These are phyloP conservation scores for Centropus unirufus DNA, from an alignment of 2,113 vertebrate genomes.

Conservation along the genomic window DNA sequence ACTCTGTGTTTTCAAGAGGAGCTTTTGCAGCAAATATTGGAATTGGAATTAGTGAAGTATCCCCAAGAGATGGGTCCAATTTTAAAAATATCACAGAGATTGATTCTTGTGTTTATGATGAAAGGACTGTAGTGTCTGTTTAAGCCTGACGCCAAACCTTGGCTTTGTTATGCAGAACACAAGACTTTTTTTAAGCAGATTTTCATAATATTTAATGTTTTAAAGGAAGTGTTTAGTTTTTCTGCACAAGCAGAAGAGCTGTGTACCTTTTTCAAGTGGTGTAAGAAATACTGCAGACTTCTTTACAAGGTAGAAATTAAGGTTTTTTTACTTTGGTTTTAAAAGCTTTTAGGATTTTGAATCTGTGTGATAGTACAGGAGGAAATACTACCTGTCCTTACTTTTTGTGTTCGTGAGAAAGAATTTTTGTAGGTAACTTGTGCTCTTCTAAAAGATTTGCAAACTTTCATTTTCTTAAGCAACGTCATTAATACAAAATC, in stretches of 20 bases:
- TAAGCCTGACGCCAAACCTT: neutral
- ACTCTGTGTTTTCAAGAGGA: neutral
- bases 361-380: neutral
- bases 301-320: neutral
- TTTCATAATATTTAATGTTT: neutral
- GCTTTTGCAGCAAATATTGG: neutral
- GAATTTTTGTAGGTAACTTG: neutral
- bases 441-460: neutral
- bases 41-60: neutral
- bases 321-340: neutral
- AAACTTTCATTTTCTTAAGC: neutral
- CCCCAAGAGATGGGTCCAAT: neutral
- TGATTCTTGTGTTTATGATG: neutral
- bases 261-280: neutral
- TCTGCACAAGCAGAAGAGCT: neutral
- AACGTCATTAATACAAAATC: neutral
- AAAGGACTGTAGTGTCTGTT: neutral
- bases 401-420: neutral
- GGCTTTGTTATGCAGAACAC: neutral
- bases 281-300: neutral
- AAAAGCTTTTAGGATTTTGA: neutral
- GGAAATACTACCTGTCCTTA: neutral
- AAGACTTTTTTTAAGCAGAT: neutral
- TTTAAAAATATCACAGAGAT: neutral
- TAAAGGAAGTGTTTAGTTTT: neutral